Evolutionary conservation across 2,888 invertebrate species (phyloP).

Genomic region (Pristionchus fissidentatus): DNA sequence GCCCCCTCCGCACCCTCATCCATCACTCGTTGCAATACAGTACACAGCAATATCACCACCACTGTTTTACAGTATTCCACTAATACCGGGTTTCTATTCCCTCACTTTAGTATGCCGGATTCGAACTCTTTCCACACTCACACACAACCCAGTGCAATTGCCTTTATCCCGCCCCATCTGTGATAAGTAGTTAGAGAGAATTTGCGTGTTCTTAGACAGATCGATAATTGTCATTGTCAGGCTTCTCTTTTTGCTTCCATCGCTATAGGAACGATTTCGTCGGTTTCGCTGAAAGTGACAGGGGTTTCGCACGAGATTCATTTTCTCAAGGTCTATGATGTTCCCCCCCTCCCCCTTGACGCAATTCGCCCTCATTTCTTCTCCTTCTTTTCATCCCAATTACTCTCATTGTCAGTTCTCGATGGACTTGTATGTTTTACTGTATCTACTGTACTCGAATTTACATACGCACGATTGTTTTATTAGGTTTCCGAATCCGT

Average conservation of each 20-base stretch:
- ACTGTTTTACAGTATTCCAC: neutral
- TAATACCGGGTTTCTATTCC: neutral
- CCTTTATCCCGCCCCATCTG: neutral
- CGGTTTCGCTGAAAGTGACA: conserved; percentile 10
- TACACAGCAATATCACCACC: neutral
- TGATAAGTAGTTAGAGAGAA: neutral
- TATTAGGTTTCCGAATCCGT: too few species aligned
- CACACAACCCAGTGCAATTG: conserved; percentile 17
- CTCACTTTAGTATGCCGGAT: neutral
- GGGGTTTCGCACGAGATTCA: neutral
- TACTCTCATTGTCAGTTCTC: too few species aligned
- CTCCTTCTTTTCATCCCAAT: too few species aligned
- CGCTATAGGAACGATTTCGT: neutral
- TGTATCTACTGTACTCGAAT: too few species aligned
- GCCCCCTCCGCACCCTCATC: neutral
- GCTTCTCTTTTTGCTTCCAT: neutral
- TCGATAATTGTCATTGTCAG: neutral
- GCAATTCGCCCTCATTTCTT: too few species aligned
- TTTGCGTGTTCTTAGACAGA: neutral
- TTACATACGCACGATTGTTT: too few species aligned
- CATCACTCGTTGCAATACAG: conserved; percentile 15
- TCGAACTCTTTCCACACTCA: too few species aligned
- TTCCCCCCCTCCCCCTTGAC: neutral
- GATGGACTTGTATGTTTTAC: too few species aligned
- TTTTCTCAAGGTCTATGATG: too few species aligned